Base-by-base conservation (phyloP, 2,113 vertebrate genomes). In the Cebidichthys violaceus region DNA sequence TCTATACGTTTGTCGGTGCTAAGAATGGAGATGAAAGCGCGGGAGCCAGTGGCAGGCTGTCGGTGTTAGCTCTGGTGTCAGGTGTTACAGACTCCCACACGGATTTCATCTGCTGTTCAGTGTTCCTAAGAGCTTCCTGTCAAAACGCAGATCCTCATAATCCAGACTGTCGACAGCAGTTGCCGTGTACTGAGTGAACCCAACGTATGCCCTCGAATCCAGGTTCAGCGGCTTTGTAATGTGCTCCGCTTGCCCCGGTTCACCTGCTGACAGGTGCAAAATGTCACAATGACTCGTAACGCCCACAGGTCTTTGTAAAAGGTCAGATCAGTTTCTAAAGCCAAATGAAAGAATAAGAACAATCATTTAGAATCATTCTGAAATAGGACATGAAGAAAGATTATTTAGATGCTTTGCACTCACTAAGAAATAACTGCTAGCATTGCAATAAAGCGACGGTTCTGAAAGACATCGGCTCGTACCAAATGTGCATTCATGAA, bases 121-220 rank as follows among this genome's bases (percentile, higher is more conserved):
- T 15, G n/a, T 39, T 77, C 60, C 41, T 65, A 57, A 85, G 69
- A 88, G 71, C 71, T 57, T 86, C 54, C 52, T 69, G 79, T 84
- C 31, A n/a, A 74, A 87, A 60, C 29, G n/a, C 54, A 80, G 77
- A 88, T 74, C 84, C 57, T 37, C 50, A 71, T 84, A 88, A 92
- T 84, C 85, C 85, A 10, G n/a, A 54, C 22, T 18, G 73, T 68
- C 29, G 3, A 64, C 81, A 66, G 78, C 70, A 75, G 68, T 80
- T 24, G 79, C 9, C 11, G 1, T 65, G 77, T 83, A 90, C 68
- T 31, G 52, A 33, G 29, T 39, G 18, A 90, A 81, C 81, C 24
- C 6, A 1, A 14, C 1, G 14, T 41, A 50, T 43, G 68, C 41
- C 11, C 60, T 68, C 37, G 1, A 59, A 69, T 55, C 31, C 62